Percentiles rank a stretch among this genome's conserved stretches.
Conservation (phyloP, 2,113 vertebrate species). For the Gasterosteus nipponicus region DNA sequence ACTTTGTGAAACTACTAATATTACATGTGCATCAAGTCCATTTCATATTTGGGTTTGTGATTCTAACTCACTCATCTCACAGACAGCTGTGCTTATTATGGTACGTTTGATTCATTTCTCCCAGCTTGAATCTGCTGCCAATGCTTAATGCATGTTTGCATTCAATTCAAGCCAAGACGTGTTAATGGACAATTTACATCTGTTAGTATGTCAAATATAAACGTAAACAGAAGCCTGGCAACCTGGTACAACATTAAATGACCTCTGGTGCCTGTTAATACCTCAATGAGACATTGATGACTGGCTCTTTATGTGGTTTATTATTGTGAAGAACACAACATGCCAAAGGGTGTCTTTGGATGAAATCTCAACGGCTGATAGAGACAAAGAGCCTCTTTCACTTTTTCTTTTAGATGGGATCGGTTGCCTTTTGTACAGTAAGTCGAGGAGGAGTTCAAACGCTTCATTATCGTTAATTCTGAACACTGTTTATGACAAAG, state of each 20-base stretch:
- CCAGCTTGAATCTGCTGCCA: not conserved
- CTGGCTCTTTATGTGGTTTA: not conserved
- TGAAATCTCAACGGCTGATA: not conserved
- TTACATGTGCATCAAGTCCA: not conserved
- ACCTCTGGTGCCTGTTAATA: not conserved
- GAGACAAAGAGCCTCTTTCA: not conserved
- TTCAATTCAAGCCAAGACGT: not conserved
- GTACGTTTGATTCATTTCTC: not conserved
- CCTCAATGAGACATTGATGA: not conserved
- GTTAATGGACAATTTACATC: not conserved
- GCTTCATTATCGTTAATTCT: not conserved
- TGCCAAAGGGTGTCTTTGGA: not conserved
- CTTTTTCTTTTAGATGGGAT: not conserved
- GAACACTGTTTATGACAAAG: not conserved
- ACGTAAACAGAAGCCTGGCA: too few relatives aligned
- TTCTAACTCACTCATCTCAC: too few relatives aligned
- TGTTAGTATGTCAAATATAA: not conserved
- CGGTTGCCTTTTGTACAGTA: not conserved
- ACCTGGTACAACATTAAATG: not conserved
- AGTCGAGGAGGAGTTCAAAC: not conserved
- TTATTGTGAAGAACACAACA: not conserved
- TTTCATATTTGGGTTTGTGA: not conserved
- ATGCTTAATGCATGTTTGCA: not conserved
- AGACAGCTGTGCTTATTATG: not conserved
- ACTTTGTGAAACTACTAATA: not conserved